Base-by-base conservation (phyloP, 35 echinoderm and acorn worm species). In the Amphiura filiformis region DNA sequence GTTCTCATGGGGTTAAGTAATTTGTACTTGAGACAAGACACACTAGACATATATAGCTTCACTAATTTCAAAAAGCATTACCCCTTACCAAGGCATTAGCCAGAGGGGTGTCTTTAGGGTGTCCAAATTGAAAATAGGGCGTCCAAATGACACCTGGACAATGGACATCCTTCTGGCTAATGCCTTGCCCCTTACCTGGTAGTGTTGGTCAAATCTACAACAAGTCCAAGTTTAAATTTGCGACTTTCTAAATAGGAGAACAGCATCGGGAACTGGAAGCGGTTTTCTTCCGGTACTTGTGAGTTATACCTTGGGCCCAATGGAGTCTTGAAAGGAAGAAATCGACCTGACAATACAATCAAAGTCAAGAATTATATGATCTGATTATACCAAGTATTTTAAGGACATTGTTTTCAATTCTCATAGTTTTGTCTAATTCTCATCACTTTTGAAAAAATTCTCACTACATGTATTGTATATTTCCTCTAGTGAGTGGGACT, bases 271-370 rank as follows among this genome's bases (percentile, higher is more conserved):
- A 91, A 80, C 31, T 94, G 78, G 88, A 94, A 97, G 0, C 95
- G 84, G 41, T 94, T 90, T 79, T 97, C 95, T 49, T 97, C 95
- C 0, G 95, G 95, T 23, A 97, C 87, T 70, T 88, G 79, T 57
- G 79, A 49, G 56, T 97, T 93, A 83, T 97, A 97, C 37, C 80
- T 57, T 20, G 88, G 86, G 34, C 95, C 89, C 12, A 97, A 85
- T 37, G 95, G 95, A 33, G 95, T 97, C 86, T 97, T 97, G 89
- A 97, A 97, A 18, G 92, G 91, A 56, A 97, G 57, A 78, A 97
- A 97, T 41, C 85, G 90, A n/a, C 88, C 94, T 97, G 86, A 35
- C 7, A 87, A 23, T 20, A 78, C 38, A 35, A 0, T 77, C n/a
- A n/a, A n/a, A n/a, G n/a, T n/a, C n/a, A n/a, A n/a, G 39, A 32